A percentile compares a stretch with the other conserved stretches of the same genome.
Evolutionary conservation across 2,797 vertebrate genomes (phyloP).

Genomic region (Perdix hodgsoniae): DNA sequence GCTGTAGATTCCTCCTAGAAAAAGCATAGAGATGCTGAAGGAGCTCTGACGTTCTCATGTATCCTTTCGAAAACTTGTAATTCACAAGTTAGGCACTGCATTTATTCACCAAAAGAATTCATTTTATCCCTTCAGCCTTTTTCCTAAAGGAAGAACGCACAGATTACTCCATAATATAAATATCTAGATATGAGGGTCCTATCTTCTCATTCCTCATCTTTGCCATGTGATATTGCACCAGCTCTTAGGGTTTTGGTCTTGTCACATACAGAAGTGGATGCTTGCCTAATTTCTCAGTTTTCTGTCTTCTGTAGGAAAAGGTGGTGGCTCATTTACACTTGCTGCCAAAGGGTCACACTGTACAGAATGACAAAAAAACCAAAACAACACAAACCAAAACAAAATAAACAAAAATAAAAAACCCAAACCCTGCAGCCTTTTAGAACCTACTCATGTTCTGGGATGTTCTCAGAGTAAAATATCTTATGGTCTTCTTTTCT

Average conservation of each 20-base stretch:
- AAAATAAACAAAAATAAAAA: not conserved
- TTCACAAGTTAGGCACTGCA: not conserved
- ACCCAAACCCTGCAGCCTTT: not conserved
- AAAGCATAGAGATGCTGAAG: not conserved
- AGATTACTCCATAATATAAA: not conserved
- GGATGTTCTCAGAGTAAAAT: not conserved
- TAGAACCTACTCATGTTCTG: accelerated
- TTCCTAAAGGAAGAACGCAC: not conserved
- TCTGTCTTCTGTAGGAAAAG: not conserved
- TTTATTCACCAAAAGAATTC: not conserved
- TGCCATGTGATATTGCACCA: not conserved
- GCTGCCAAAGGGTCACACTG: not conserved
- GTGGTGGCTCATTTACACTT: not conserved
- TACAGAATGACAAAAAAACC: not conserved
- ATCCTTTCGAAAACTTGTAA: not conserved
- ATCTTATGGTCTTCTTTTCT: not conserved
- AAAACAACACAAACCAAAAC: no score
- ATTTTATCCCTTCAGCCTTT: not conserved
- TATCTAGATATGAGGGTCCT: not conserved
- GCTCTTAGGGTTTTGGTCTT: not conserved
- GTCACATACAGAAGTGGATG: not conserved
- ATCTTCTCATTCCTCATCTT: not conserved
- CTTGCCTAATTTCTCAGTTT: not conserved
- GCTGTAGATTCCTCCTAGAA: not conserved
- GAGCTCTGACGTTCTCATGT: not conserved